Percentiles rank a stretch among this genome's conserved stretches.
Evolutionary conservation across 2,888 invertebrate species (phyloP).

Genomic region (Syritta pipiens): DNA sequence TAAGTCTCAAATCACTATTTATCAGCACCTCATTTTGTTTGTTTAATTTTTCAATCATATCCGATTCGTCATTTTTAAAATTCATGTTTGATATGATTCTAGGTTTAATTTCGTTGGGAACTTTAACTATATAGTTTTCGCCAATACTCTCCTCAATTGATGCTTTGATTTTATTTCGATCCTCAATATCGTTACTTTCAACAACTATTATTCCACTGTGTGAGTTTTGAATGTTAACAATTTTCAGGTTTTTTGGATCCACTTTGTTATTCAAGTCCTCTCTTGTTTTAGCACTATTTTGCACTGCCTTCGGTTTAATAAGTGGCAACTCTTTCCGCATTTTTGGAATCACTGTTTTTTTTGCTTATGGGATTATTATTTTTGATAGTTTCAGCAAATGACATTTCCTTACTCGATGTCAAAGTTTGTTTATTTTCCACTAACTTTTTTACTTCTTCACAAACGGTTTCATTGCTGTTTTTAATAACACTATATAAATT

Average conservation of each 20-base stretch:
- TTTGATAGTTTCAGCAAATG: neutral
- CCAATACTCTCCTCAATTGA: conserved; percentile 12
- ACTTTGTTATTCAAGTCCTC: conserved; percentile 11
- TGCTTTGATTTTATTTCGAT: conserved; percentile 1
- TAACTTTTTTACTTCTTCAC: neutral
- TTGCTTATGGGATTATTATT: too few species aligned
- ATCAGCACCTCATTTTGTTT: neutral
- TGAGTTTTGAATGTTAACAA: conserved; percentile 3
- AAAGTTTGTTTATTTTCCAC: neutral
- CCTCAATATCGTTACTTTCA: conserved; percentile 1
- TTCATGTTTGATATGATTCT: neutral
- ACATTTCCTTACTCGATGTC: neutral
- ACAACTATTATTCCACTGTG: conserved; percentile 12
- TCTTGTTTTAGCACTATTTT: conserved; percentile 1
- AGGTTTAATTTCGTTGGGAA: neutral
- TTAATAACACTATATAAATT: neutral
- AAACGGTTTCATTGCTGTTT: neutral
- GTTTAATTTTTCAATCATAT: neutral
- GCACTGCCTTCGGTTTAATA: too few species aligned
- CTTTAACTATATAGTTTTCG: neutral
- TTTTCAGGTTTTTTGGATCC: conserved; percentile 4
- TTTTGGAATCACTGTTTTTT: too few species aligned
- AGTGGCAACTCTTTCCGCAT: too few species aligned
- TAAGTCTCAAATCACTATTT: neutral
- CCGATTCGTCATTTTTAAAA: neutral